phyloP scores from a whole-genome alignment of 2,113 vertebrate species.

The Clarias batrachus region DNA sequence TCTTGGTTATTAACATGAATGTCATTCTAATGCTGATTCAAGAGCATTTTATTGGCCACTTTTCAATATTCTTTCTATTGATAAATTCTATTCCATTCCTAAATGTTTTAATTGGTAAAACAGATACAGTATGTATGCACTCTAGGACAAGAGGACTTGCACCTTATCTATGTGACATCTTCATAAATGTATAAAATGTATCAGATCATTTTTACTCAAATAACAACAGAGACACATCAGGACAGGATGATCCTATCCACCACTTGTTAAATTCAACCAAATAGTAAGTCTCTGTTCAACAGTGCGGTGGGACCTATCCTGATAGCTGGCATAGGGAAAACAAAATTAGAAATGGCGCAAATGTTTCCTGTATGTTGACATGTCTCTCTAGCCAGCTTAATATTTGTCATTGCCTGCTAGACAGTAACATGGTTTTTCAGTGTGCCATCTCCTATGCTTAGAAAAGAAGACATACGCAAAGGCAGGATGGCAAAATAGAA shows the following conservation, averaged over 20 bases:
- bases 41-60: too few relatives aligned
- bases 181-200: conserved; percentile 14
- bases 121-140: not conserved
- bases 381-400: not conserved
- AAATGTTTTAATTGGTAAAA: not conserved
- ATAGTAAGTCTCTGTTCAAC: not conserved
- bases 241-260: not conserved
- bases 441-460: not conserved
- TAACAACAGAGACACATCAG: not conserved
- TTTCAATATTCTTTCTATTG: too few relatives aligned
- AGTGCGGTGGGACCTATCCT: not conserved
- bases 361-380: not conserved
- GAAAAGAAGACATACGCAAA: not conserved
- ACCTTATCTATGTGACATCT: not conserved
- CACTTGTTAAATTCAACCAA: not conserved
- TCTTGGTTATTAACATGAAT: too few relatives aligned
- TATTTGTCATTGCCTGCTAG: not conserved
- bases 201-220: not conserved
- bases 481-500: conserved; percentile 3
- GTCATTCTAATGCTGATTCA: too few relatives aligned
- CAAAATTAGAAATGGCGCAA: conserved; percentile 15
- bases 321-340: conserved; percentile 28
- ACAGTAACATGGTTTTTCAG: conserved; percentile 26
- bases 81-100: not conserved
- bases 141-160: not conserved